These are phyloP conservation scores for Pollenia angustigena DNA, from an alignment of 2,888 invertebrate genomes.

Conservation along the genomic window DNA sequence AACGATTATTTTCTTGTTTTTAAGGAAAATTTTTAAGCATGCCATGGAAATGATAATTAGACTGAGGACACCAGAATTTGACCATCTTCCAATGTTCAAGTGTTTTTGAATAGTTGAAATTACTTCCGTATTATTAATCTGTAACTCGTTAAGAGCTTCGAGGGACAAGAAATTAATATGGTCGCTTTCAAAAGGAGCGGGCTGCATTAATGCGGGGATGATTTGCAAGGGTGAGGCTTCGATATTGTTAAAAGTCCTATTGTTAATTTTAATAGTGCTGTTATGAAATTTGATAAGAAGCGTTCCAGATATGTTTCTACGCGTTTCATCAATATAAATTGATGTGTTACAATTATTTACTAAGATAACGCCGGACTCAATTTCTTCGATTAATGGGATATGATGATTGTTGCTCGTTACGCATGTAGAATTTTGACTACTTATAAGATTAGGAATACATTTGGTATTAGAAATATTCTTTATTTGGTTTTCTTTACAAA, in stretches of 20 bases:
- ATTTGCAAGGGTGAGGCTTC: slow-evolving; percentile 29
- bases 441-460: slow-evolving; percentile 17
- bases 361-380: slow-evolving; percentile 2
- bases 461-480: background rate
- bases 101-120: background rate
- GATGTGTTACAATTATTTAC: background rate
- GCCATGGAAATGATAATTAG: background rate
- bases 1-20: background rate
- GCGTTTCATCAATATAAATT: slow-evolving; percentile 1
- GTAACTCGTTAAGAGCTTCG: slow-evolving; percentile 41
- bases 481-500: slow-evolving; percentile 21
- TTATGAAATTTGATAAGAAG: slow-evolving; percentile 37
- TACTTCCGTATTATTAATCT: slow-evolving; percentile 16
- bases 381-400: background rate
- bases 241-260: slow-evolving; percentile 35
- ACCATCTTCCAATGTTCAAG: slow-evolving; percentile 10
- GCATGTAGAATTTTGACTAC: background rate
- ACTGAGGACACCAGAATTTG: background rate
- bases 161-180: slow-evolving; percentile 21
- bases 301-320: slow-evolving; percentile 13
- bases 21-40: background rate
- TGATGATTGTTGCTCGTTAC: slow-evolving; percentile 21
- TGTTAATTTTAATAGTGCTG: slow-evolving; percentile 27
- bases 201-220: slow-evolving; percentile 35
- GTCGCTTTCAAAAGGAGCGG: slow-evolving; percentile 36